phyloP scores from a whole-genome alignment of 2,113 vertebrate species.

The Cynoglossus semilaevis region DNA sequence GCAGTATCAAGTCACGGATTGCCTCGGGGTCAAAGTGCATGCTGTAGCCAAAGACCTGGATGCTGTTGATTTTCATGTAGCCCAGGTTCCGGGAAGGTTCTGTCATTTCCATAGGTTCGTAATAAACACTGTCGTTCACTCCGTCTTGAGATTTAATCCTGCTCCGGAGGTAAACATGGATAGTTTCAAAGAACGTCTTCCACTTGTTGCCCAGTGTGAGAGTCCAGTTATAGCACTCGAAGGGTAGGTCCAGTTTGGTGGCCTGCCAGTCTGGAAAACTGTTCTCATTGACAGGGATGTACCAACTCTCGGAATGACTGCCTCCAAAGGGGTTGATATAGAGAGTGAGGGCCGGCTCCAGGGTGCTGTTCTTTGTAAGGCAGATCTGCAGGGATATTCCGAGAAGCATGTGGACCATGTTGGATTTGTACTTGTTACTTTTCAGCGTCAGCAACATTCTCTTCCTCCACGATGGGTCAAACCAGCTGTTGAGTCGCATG shows the following conservation, averaged over 20 bases:
- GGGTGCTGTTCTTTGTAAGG: conserved; percentile 95
- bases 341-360: conserved; percentile 91
- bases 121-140: conserved; percentile 88
- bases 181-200: conserved; percentile 98
- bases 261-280: conserved; percentile 93
- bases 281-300: conserved; percentile 90
- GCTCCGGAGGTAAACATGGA: conserved; percentile 94
- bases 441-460: conserved; percentile 95
- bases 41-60: conserved; percentile 98
- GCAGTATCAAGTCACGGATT: conserved; percentile 93
- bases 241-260: conserved; percentile 89
- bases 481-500: conserved; percentile 98
- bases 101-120: conserved; percentile 89
- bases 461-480: conserved; percentile 96
- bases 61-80: conserved; percentile 98
- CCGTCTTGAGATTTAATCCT: conserved; percentile 84
- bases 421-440: conserved; percentile 98
- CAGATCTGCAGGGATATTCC: conserved; percentile 95
- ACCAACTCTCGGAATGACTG: conserved; percentile 98
- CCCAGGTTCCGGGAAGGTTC: conserved; percentile 91
- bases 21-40: conserved; percentile 98
- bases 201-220: conserved; percentile 94
- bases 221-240: conserved; percentile 97
- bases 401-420: conserved; percentile 94
- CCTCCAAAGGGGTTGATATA: conserved; percentile 96